Conservation (phyloP, 2,888 invertebrate genomes). For the Eupithecia insigniata region DNA sequence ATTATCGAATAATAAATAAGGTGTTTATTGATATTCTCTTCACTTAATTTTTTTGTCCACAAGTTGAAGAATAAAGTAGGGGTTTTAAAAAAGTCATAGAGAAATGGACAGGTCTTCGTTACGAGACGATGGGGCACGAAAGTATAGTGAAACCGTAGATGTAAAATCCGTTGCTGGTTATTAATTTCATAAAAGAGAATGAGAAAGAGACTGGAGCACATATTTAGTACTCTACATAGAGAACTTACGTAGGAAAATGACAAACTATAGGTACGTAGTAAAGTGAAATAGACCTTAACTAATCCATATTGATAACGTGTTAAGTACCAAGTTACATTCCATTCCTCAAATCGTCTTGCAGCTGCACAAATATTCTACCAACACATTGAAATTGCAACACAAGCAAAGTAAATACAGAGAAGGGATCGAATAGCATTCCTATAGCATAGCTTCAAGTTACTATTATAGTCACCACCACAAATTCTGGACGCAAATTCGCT, state of each 20-base stretch:
- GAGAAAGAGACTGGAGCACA: no score
- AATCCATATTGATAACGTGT: slow-evolving; percentile 1
- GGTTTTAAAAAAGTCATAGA: no score
- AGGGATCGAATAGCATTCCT: slow-evolving; percentile 21
- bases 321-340: slow-evolving; percentile 1
- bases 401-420: slow-evolving; percentile 18
- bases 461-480: slow-evolving; percentile 1
- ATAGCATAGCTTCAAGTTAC: background rate
- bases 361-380: slow-evolving; percentile 20
- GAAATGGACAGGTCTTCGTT: no score
- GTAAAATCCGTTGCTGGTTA: no score
- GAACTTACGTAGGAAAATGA: background rate
- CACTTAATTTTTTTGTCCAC: no score
- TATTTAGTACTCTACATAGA: no score
- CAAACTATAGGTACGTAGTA: background rate
- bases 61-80: background rate
- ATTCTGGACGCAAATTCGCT: background rate
- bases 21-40: no score
- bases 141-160: no score
- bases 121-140: no score
- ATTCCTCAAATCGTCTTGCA: slow-evolving; percentile 4
- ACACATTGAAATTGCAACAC: slow-evolving; percentile 19
- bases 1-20: no score
- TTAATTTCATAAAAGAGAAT: no score
- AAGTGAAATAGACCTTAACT: background rate